Conservation (phyloP, 2,888 invertebrate genomes). For the Apodemia zela region DNA sequence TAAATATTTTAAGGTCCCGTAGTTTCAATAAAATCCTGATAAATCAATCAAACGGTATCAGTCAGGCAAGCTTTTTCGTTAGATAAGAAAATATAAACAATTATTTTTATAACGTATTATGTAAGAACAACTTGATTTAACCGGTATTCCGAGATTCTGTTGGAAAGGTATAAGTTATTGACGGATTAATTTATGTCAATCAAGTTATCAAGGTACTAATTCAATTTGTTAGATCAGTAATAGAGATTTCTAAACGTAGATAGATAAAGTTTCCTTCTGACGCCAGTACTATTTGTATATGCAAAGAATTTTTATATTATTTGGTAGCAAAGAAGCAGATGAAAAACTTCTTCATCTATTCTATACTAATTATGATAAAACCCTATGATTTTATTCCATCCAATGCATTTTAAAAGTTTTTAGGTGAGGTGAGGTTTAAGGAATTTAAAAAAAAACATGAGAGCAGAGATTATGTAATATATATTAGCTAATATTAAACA, state of each 20-base stretch:
- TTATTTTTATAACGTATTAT: not conserved
- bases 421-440: too few species aligned
- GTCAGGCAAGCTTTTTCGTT: not conserved
- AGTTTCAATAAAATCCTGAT: too few species aligned
- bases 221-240: slow-evolving; percentile 1
- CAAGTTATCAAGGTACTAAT: not conserved
- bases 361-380: too few species aligned
- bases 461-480: too few species aligned
- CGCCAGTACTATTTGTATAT: not conserved
- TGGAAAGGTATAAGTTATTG: slow-evolving; percentile 6
- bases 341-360: too few species aligned
- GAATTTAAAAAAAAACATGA: too few species aligned
- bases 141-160: slow-evolving; percentile 11
- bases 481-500: too few species aligned
- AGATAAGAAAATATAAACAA: slow-evolving; percentile 7
- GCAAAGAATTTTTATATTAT: too few species aligned
- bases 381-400: too few species aligned
- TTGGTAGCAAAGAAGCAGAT: too few species aligned
- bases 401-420: too few species aligned
- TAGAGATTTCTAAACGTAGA: not conserved
- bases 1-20: too few species aligned
- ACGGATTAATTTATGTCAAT: slow-evolving; percentile 12
- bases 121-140: not conserved
- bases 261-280: not conserved
- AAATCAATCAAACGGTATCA: not conserved